Conservation (phyloP, 1,140 invertebrate genomes). For the Trichonephila clavipes region DNA sequence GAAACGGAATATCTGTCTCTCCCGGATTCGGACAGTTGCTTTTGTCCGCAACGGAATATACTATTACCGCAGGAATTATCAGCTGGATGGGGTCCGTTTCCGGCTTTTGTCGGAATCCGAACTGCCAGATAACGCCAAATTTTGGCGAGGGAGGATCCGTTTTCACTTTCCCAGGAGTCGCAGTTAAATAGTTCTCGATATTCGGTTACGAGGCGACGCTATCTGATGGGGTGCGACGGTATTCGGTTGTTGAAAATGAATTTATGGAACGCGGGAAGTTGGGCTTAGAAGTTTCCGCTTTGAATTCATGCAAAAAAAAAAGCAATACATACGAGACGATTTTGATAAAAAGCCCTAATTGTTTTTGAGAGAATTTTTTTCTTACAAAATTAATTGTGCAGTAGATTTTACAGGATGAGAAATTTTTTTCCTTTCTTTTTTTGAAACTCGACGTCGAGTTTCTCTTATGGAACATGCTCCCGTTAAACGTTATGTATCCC, state of each 20-base stretch:
- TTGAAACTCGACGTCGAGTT: no score
- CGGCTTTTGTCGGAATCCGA: slow-evolving; percentile 25
- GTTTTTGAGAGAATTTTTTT: background rate
- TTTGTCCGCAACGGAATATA: background rate
- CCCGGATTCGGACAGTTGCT: background rate
- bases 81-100: background rate
- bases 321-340: background rate
- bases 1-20: slow-evolving; percentile 9
- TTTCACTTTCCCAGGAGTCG: slow-evolving; percentile 28
- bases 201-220: background rate
- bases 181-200: background rate
- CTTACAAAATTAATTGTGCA: no score
- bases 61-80: slow-evolving; percentile 16
- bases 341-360: background rate
- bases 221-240: background rate
- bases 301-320: background rate
- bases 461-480: no score
- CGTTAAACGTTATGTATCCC: no score
- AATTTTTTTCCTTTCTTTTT: no score
- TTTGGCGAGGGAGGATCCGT: background rate
- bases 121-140: background rate
- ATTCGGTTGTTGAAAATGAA: background rate
- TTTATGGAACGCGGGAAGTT: background rate
- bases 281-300: background rate
- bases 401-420: no score